Percentiles rank a stretch among this genome's conserved stretches.
Conservation (phyloP, 2,888 invertebrate species). For the Pseudanteris insignis region DNA sequence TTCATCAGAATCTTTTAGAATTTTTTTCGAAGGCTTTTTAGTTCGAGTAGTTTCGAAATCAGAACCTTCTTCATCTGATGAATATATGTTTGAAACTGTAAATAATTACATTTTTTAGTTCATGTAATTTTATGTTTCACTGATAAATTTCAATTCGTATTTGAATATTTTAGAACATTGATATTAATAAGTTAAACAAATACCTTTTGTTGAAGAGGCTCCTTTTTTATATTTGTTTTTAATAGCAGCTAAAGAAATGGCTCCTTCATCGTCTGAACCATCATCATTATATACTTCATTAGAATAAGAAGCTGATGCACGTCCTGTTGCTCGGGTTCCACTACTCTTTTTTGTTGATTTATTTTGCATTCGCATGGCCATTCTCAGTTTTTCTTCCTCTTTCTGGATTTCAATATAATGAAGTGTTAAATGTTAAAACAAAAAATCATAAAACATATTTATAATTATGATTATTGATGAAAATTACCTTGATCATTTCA, state of each 20-base stretch:
- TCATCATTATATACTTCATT: constrained; percentile 73
- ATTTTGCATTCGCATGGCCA: constrained; percentile 80
- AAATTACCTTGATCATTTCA: constrained; percentile 87
- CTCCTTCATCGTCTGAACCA: constrained; percentile 93
- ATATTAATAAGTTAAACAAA: too few relatives aligned
- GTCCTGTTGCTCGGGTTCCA: constrained; percentile 65
- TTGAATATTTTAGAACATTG: too few relatives aligned
- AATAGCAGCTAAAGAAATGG: constrained; percentile 91
- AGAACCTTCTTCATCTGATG: constrained; percentile 87
- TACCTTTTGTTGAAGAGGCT: constrained; percentile 64
- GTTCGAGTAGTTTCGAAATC: constrained; percentile 81
- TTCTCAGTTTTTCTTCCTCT: constrained; percentile 95
- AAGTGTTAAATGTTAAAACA: too few relatives aligned
- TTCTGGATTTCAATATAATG: constrained; percentile 76
- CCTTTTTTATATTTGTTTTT: constrained; percentile 90
- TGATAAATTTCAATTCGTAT: too few relatives aligned
- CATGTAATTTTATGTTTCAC: too few relatives aligned
- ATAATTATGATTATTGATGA: too few relatives aligned
- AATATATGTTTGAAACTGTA: constrained; percentile 79
- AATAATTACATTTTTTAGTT: too few relatives aligned
- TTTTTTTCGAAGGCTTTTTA: constrained; percentile 79
- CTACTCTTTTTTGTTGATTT: constrained; percentile 70
- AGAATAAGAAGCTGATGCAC: constrained; percentile 68
- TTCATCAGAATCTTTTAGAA: constrained; percentile 81
- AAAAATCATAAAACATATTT: too few relatives aligned